These are phyloP conservation scores for Pipistrellus nathusii DNA, from an alignment of 2,797 vertebrate genomes.

Conservation along the genomic window DNA sequence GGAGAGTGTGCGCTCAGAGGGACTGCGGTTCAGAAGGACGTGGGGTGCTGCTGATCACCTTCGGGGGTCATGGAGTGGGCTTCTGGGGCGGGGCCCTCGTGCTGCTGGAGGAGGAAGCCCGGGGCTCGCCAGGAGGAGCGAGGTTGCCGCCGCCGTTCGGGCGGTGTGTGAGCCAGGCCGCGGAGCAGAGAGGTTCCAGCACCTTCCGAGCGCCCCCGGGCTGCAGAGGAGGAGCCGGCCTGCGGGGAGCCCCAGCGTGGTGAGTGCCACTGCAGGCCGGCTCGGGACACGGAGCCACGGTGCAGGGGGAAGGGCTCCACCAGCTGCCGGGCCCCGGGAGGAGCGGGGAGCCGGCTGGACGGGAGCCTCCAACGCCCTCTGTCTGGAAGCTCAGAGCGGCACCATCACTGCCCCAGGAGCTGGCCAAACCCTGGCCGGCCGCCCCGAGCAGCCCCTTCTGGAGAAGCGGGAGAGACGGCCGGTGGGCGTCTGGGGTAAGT, in stretches of 20 bases:
- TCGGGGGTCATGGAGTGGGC: neutral
- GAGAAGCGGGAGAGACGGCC: neutral
- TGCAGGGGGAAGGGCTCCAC: accelerated
- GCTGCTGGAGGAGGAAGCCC: neutral
- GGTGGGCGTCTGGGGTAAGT: neutral
- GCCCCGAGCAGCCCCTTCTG: neutral
- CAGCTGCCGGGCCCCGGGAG: neutral
- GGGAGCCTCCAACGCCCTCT: neutral
- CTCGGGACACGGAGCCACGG: too few species aligned
- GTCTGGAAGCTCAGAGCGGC: neutral
- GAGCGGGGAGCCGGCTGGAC: neutral
- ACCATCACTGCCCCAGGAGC: neutral
- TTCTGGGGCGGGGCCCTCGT: neutral
- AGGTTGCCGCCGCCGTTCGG: neutral
- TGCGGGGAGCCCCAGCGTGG: neutral
- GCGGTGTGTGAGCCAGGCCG: neutral
- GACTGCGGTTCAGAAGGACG: neutral
- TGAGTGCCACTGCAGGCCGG: accelerated
- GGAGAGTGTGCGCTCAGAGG: neutral
- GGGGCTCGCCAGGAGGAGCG: neutral
- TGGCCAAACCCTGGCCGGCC: neutral
- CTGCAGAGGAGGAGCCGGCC: neutral
- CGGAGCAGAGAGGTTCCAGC: neutral
- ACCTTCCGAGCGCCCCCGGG: neutral
- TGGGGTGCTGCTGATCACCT: neutral